phyloP scores from a whole-genome alignment of 2,888 invertebrate species.

The Harpalus rubripes region DNA sequence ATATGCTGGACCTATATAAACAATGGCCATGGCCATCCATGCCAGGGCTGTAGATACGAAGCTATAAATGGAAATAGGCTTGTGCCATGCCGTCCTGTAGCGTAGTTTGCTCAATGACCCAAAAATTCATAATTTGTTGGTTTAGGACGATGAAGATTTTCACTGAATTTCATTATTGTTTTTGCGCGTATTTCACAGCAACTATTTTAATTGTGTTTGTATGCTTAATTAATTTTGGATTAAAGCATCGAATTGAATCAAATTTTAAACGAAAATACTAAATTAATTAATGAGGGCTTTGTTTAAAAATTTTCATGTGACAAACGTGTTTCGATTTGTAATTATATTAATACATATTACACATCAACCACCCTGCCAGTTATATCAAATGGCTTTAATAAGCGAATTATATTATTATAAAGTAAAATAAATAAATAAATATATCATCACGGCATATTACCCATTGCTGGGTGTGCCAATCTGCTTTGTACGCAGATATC shows the following conservation, averaged over 20 bases:
- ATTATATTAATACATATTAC: neutral
- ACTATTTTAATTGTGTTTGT: slow-evolving; percentile 12
- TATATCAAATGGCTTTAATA: neutral
- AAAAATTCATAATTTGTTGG: slow-evolving; percentile 33
- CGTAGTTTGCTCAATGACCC: neutral
- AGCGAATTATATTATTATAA: neutral
- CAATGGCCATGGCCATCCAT: slow-evolving; percentile 20
- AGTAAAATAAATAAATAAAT: too few species aligned
- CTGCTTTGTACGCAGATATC: too few species aligned
- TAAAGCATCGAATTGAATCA: slow-evolving; percentile 1
- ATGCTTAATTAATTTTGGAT: slow-evolving; percentile 3
- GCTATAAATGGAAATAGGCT: slow-evolving; percentile 33
- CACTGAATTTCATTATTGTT: slow-evolving; percentile 30
- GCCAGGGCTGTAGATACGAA: neutral
- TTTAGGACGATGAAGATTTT: slow-evolving; percentile 37
- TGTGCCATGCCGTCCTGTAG: neutral
- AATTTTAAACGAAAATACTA: neutral
- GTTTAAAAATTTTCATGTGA: neutral
- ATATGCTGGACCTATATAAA: slow-evolving; percentile 54
- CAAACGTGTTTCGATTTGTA: neutral
- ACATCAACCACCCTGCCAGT: neutral
- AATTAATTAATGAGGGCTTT: neutral
- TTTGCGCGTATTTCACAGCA: neutral
- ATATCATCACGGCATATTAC: too few species aligned
- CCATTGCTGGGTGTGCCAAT: too few species aligned